A percentile compares a stretch with the other conserved stretches of the same genome.
Evolutionary conservation across 1,140 invertebrate species (phyloP).

Genomic region (Trinorchestia longiramus): DNA sequence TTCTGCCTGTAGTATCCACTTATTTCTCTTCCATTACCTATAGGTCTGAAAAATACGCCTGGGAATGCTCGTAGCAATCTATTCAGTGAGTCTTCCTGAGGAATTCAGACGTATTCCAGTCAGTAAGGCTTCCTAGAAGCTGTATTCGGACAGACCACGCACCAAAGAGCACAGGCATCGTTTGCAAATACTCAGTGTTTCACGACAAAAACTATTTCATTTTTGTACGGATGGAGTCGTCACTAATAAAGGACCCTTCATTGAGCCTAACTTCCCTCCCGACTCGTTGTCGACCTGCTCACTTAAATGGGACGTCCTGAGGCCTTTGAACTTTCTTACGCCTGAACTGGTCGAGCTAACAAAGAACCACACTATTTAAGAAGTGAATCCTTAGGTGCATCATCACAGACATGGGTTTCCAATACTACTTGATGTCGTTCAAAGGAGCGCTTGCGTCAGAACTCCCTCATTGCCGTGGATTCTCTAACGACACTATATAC

Average conservation of each 20-base stretch:
- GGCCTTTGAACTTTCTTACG: constrained; percentile 34
- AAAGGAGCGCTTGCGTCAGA: constrained; percentile 37
- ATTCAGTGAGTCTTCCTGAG: background rate
- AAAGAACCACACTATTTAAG: constrained; percentile 51
- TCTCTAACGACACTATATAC: constrained; percentile 5
- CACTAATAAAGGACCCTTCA: constrained; percentile 27
- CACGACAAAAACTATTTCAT: background rate
- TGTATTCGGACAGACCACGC: background rate
- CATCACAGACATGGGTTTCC: constrained; percentile 45
- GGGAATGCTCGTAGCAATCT: background rate
- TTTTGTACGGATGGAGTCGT: background rate
- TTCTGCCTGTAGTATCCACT: background rate
- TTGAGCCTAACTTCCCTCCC: constrained; percentile 14
- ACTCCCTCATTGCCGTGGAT: constrained; percentile 36
- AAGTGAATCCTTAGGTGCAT: constrained; percentile 27
- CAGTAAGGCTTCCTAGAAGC: background rate
- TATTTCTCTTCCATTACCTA: background rate
- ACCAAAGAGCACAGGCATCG: constrained; percentile 10
- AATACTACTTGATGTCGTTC: constrained; percentile 32
- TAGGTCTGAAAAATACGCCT: background rate
- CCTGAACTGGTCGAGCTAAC: constrained; percentile 28
- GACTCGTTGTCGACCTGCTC: constrained; percentile 31
- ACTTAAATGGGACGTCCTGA: constrained; percentile 28
- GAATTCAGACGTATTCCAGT: background rate
- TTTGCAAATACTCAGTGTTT: constrained; percentile 16